Conservation (phyloP, 2,888 invertebrate species). For the Imbricaverruca yamaguchii region DNA sequence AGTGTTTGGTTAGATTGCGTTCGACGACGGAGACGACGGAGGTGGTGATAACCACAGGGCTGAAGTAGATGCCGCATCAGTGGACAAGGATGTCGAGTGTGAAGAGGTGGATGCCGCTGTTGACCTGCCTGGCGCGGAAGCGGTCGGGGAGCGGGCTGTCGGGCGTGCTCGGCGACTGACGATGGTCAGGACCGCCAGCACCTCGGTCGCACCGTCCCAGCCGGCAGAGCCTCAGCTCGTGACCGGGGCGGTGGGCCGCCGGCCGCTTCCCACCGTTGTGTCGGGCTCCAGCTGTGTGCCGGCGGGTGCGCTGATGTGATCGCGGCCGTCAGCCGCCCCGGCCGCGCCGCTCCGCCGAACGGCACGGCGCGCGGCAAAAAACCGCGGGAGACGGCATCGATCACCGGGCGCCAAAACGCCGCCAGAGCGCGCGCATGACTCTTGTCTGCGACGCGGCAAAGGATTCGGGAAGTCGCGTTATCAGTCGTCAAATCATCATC, state of each 20-base stretch:
- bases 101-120: too few relatives aligned
- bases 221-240: too few relatives aligned
- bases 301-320: neutral
- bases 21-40: too few relatives aligned
- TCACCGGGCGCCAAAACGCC: neutral
- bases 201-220: too few relatives aligned
- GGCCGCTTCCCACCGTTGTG: neutral
- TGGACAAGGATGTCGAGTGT: too few relatives aligned
- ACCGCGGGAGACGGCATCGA: constrained; percentile 8
- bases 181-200: too few relatives aligned
- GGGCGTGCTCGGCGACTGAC: too few relatives aligned
- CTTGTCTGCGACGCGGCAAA: constrained; percentile 7
- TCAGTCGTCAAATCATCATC: constrained; percentile 18
- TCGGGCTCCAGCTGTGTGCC: neutral
- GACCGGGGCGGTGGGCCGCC: neutral
- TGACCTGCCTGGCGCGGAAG: too few relatives aligned
- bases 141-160: too few relatives aligned
- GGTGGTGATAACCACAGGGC: too few relatives aligned
- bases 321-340: neutral
- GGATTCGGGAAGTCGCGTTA: constrained; percentile 15
- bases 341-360: neutral
- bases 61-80: too few relatives aligned
- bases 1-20: too few relatives aligned
- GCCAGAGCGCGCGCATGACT: neutral
- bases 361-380: neutral